A percentile compares a stretch with the other conserved stretches of the same genome.
phyloP scores from a whole-genome alignment of 2,888 invertebrate species.

The Lathronympha strigana region DNA sequence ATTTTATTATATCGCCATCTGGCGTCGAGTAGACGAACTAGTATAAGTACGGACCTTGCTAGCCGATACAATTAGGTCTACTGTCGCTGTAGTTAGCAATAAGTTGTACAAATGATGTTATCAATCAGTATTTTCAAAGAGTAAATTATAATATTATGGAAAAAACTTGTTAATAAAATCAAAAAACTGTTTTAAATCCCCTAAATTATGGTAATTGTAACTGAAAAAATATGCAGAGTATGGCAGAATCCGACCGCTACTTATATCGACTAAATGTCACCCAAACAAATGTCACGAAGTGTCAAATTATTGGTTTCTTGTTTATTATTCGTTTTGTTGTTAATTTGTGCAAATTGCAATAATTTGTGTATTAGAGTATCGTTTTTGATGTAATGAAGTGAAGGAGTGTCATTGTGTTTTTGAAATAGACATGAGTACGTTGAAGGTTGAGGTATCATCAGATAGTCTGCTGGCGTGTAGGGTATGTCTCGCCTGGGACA shows the following conservation, averaged over 20 bases:
- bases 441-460: not conserved
- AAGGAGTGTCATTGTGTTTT: not conserved
- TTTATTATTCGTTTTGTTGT: not conserved
- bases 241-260: not conserved
- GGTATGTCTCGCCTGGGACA: constrained; percentile 23
- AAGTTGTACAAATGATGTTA: too few species aligned
- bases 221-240: too few species aligned
- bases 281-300: not conserved
- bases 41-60: too few species aligned
- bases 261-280: not conserved
- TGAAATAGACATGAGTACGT: constrained; percentile 4
- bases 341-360: not conserved
- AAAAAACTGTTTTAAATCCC: too few species aligned
- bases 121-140: too few species aligned
- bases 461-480: constrained; percentile 24
- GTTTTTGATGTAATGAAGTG: not conserved
- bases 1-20: too few species aligned
- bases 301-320: not conserved
- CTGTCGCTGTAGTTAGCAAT: too few species aligned
- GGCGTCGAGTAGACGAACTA: too few species aligned
- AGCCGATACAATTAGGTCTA: too few species aligned
- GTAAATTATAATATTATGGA: too few species aligned
- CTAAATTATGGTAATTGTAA: too few species aligned
- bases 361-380: not conserved
- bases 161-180: too few species aligned